Conservation (phyloP, 2,888 invertebrate species). For the Mythimna albipuncta region DNA sequence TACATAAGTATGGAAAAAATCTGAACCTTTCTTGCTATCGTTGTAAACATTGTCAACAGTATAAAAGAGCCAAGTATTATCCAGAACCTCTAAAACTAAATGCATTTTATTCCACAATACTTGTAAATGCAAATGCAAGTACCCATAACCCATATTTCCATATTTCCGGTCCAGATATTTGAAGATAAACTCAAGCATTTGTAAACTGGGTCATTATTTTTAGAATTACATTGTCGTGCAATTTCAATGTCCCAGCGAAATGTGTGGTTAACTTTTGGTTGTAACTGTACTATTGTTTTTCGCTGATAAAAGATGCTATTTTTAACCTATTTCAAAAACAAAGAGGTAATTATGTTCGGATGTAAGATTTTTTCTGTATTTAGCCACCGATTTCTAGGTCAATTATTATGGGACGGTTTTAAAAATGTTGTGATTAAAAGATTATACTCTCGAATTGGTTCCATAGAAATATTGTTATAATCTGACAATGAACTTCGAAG, state of each 20-base stretch:
- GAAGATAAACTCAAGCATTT: constrained; percentile 38
- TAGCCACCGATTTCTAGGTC: no score
- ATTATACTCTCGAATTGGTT: no score
- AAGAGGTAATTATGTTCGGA: no score
- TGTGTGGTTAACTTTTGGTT: constrained; percentile 15
- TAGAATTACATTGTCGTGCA: constrained; percentile 32
- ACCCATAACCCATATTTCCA: constrained; percentile 34
- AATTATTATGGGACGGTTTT: no score
- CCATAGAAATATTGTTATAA: no score
- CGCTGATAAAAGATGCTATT: background rate
- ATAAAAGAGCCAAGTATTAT: background rate
- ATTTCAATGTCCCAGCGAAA: constrained; percentile 9
- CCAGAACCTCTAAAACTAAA: constrained; percentile 15
- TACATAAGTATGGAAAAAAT: background rate
- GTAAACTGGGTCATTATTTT: constrained; percentile 33
- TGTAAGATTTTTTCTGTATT: no score
- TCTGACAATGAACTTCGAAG: no score
- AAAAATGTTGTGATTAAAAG: no score
- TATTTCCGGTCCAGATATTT: constrained; percentile 48
- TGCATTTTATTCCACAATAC: constrained; percentile 16
- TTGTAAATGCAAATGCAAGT: constrained; percentile 18
- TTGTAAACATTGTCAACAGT: background rate
- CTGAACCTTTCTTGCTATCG: background rate
- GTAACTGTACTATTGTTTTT: constrained; percentile 12
- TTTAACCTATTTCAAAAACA: no score